Evolutionary conservation across 2,113 vertebrate genomes (phyloP), one percentile per base, ranked within the genome.

Genomic region (Ploceus nigricollis): DNA sequence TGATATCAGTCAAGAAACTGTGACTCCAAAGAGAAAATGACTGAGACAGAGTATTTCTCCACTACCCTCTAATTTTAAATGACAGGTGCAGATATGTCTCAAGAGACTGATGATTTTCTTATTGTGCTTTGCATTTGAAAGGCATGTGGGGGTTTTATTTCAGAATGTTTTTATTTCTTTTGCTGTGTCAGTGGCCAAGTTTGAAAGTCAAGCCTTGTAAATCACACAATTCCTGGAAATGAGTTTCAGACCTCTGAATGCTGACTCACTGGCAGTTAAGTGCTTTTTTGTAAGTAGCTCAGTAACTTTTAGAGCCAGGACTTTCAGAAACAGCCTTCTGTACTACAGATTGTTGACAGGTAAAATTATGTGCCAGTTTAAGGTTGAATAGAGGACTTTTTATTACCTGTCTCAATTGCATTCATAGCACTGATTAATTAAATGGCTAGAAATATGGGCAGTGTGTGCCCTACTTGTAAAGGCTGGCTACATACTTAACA

Each of bases 201-300:
- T 88, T 95, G 85, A 63, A 95, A 96, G 79, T 83, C 56, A 83
- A 95, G 28, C 72, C 51, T 83, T 86, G 79, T 89, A 97, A 94
- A 93, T 94, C 93, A 93, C 44, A 45, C 79, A 90, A 81, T 96
- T 97, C 96, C 96, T 96, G 92, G 92, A 96, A 97, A 90, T 90
- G 88, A 89, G 48, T 89, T 96, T 96, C 92, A 96, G 90, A 61
- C 45, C 79, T 78, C 76, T 70, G 76, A 89, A 90, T 96, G 94
- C 94, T 97, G 93, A 96, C 90, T 96, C 96, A 96, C 68, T 87
- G 82, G 72, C 93, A 83, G 85, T 81, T 92, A 92, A 97, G 44
- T 64, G 80, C 14, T n/a, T 93, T 94, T 89, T 90, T 9, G 1
- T 83, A 87, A 95, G 94, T 90, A 81, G 40, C 71, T 83, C 3